These are phyloP conservation scores for Labia minor DNA, from an alignment of 2,888 invertebrate genomes.

Conservation along the genomic window DNA sequence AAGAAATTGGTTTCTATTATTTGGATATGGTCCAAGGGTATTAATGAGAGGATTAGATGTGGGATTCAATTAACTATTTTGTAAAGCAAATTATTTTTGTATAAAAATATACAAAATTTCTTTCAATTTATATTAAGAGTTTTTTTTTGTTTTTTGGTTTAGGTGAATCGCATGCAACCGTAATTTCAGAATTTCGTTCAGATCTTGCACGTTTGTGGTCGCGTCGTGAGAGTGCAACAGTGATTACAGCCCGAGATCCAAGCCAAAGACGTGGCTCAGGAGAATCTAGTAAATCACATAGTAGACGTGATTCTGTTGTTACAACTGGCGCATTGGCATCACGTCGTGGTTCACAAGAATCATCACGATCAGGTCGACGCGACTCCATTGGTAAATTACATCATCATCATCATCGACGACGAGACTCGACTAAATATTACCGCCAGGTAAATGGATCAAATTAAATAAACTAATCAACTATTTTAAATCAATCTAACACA, in stretches of 20 bases:
- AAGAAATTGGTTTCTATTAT: too few relatives aligned
- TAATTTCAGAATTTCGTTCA: constrained; percentile 44
- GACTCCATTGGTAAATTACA: constrained; percentile 28
- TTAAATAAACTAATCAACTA: too few relatives aligned
- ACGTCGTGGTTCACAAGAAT: constrained; percentile 24
- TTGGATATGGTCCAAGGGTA: too few relatives aligned
- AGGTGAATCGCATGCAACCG: constrained; percentile 40
- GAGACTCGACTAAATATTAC: constrained; percentile 40
- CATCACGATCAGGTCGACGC: constrained; percentile 27
- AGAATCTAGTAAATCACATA: constrained; percentile 22
- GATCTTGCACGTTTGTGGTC: constrained; percentile 61
- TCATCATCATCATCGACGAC: constrained; percentile 34
- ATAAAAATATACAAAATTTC: not conserved
- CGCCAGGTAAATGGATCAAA: constrained; percentile 35
- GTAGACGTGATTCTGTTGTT: constrained; percentile 21
- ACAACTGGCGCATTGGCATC: constrained; percentile 21
- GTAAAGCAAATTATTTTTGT: too few relatives aligned
- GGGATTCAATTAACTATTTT: too few relatives aligned
- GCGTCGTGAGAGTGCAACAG: constrained; percentile 31
- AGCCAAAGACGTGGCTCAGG: constrained; percentile 25
- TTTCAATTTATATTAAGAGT: too few relatives aligned
- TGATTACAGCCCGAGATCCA: constrained; percentile 24
- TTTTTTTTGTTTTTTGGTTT: too few relatives aligned
- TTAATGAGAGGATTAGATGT: too few relatives aligned
- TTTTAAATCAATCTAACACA: too few relatives aligned